Percentiles rank a stretch among this genome's conserved stretches.
Evolutionary conservation across 2,113 vertebrate species (phyloP).

Genomic region (Ceuthmochares aereus): DNA sequence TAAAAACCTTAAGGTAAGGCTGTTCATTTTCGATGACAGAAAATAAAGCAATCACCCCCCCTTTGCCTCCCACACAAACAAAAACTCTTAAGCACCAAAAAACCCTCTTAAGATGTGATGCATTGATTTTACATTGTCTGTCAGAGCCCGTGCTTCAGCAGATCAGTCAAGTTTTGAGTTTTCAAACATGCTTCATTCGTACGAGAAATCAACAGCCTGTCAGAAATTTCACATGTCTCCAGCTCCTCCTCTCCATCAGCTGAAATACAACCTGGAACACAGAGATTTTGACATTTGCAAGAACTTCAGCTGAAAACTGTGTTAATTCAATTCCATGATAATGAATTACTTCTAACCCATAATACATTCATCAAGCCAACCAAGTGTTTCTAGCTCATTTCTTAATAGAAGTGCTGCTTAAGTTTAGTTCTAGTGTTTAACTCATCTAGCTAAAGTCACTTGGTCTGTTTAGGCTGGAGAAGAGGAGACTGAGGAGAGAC

Average conservation of each 20-base stretch:
- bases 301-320: neutral
- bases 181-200: slow-evolving; percentile 71
- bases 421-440: neutral
- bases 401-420: neutral
- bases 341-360: neutral
- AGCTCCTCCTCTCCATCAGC: slow-evolving; percentile 12
- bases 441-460: neutral
- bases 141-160: slow-evolving; percentile 50
- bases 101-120: neutral
- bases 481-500: no score
- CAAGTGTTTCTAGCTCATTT: neutral
- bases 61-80: neutral
- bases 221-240: slow-evolving; percentile 52
- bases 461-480: no score
- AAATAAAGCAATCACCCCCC: neutral
- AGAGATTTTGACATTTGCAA: slow-evolving; percentile 25
- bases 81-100: neutral
- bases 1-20: slow-evolving; percentile 72
- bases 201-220: slow-evolving; percentile 71
- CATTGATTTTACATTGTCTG: slow-evolving; percentile 62
- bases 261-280: neutral
- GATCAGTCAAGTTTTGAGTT: slow-evolving; percentile 70
- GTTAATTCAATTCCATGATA: slow-evolving; percentile 3
- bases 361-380: neutral
- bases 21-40: slow-evolving; percentile 71